Evolutionary conservation across 1,140 invertebrate genomes (phyloP).

Genomic region (Drosophila punjabiensis): DNA sequence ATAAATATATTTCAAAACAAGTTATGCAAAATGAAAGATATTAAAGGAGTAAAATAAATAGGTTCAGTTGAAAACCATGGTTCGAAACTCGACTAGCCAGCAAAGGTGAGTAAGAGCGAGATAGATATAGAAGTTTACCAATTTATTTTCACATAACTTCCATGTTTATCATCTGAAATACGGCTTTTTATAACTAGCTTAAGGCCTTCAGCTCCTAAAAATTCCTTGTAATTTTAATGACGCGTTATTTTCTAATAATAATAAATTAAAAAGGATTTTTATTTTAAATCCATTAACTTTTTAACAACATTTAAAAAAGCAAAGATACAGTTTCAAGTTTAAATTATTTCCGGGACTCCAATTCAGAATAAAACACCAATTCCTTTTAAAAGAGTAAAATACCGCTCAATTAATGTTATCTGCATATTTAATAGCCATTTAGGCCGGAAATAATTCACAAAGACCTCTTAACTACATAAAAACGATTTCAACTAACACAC

Average conservation of each 20-base stretch:
- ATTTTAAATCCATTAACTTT: neutral
- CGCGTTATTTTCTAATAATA: too few species aligned
- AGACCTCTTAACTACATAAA: neutral
- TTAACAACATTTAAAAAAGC: neutral
- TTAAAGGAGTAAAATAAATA: too few species aligned
- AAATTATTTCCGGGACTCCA: neutral
- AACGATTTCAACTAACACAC: neutral
- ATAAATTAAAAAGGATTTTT: too few species aligned
- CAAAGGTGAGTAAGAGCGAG: neutral
- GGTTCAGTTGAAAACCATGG: neutral
- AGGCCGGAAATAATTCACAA: neutral
- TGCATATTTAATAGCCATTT: conserved; percentile 2
- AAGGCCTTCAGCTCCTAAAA: too few species aligned
- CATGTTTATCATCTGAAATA: neutral
- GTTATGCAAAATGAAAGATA: too few species aligned
- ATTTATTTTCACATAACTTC: neutral
- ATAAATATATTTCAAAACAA: neutral
- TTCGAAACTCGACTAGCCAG: neutral
- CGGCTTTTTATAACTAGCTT: too few species aligned
- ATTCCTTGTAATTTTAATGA: too few species aligned
- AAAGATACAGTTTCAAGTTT: neutral
- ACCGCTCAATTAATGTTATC: neutral
- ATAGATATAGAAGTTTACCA: neutral
- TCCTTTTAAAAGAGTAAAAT: neutral
- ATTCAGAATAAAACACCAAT: neutral